Evolutionary conservation across 37 sponge, comb jelly and placozoan genomes (phyloP), one percentile per base, ranked within the genome.

Genomic region (Ianthella basta): DNA sequence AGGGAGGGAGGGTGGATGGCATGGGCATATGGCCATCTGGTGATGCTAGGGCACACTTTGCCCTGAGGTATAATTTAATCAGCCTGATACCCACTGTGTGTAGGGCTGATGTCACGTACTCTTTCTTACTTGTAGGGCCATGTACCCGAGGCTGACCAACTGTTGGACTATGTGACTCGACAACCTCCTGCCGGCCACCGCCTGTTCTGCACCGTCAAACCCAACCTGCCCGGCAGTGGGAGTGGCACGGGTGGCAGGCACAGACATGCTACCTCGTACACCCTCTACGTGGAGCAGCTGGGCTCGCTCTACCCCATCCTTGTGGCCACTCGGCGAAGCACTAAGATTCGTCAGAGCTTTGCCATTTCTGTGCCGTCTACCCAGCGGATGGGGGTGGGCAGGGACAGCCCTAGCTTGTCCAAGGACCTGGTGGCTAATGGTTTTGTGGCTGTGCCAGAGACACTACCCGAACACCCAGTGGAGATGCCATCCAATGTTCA

Each of bases 221-320:
- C 94, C 41, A 87, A 84, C 61, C 54, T 44, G 50, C 56, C 85
- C 24, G 37, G 74, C 15, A 59, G 33, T 15, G 53, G 18, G 60
- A 37, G 74, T 23, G 41, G 37, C 32, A 55, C 77, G 37, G 55
- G 64, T 32, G n/a, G 66, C 15, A 61, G 74, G 23, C 54, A 63
- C 55, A 86, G 89, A 53, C 95, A 91, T 55, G 90, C 90, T 4
- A 75, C 83, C 63, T 87, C 87, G 3, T 96, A 91, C 90, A 96
- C 97, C 0, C 90, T 96, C 50, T 96, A 93, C 77, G 93, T 96
- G 32, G 97, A 96, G 54, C 93, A 96, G 78, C 68, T 96, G 24
- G 97, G 97, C 35, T 88, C 91, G 0, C 90, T 96, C 38, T 60
- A 89, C 12, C 97, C 97, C 24, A 83, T 96, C 39, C 80, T 96